A percentile compares a stretch with the other conserved stretches of the same genome.
These are phyloP conservation scores for Tenthredo notha DNA, from an alignment of 2,888 invertebrate species.

Conservation along the genomic window DNA sequence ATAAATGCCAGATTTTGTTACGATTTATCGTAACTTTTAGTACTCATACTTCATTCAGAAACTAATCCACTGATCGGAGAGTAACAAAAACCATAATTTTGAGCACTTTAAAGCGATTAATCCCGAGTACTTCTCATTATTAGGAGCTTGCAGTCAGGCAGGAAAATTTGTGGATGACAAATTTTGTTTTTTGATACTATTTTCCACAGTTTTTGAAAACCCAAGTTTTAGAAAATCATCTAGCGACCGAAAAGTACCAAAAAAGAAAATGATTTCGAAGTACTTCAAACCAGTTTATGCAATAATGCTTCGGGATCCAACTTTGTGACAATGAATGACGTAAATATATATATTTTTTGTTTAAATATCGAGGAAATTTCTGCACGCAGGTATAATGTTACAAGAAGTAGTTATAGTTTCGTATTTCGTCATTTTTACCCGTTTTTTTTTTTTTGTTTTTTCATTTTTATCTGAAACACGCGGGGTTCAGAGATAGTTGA, in stretches of 20 bases:
- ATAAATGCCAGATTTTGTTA: not conserved
- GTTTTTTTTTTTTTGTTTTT: not conserved
- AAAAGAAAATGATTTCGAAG: not conserved
- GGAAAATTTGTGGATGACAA: not conserved
- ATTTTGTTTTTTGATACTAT: not conserved
- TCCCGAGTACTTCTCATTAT: not conserved
- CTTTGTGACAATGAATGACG: not conserved
- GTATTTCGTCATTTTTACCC: not conserved
- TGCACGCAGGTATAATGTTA: not conserved
- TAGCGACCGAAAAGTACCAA: not conserved
- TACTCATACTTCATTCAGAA: too few species aligned
- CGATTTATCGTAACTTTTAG: too few species aligned
- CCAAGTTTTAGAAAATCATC: not conserved
- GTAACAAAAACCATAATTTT: too few species aligned
- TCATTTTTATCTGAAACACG: conserved; percentile 16
- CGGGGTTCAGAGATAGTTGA: not conserved
- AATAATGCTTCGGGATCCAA: not conserved
- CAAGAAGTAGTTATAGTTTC: not conserved
- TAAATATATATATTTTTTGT: not conserved
- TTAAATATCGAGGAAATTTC: not conserved
- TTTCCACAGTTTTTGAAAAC: not conserved
- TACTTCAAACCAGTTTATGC: not conserved
- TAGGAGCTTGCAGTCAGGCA: not conserved
- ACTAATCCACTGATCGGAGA: too few species aligned
- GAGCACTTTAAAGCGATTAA: too few species aligned